Evolutionary conservation across 2,888 invertebrate species (phyloP), one percentile per base, ranked within the genome.

Genomic region (Apantesis nais): DNA sequence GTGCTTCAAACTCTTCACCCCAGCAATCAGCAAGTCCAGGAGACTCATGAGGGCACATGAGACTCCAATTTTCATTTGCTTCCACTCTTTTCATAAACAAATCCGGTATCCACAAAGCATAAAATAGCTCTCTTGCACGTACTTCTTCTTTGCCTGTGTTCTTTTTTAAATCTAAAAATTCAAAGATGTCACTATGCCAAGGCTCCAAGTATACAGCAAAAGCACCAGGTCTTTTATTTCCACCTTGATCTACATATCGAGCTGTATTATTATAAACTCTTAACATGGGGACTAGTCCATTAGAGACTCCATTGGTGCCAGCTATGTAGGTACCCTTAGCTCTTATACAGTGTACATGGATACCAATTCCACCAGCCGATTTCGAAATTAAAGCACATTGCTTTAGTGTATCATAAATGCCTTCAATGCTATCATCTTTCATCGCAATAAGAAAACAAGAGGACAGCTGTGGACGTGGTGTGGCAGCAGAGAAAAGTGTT

Each of bases 161-260:
- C 89, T 99, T 99, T 87, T 97, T 98, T 66, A 99, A 94, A 88
- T 99, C 98, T 67, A 99, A 93, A 92, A 99, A 99, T 74, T 99
- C 99, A 89, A 99, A 98, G 73, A 99, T 96, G 90, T 99, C 99
- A 0, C 98, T 97, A 93, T 99, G 99, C 99, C 99, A 99, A 0
- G 99, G 99, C 91, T 99, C 99, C 68, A 99, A 92, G 88, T 99
- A 99, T 74, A 99, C 97, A 25, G 99, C 99, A 94, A 99, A 99
- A 5, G 99, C 99, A 34, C 99, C 99, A 2, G 99, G 99, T 75
- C 99, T 95, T 96, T 99, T 99, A 87, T 99, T 99, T 65, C 99
- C 99, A 34, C 99, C 99, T 94, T 99, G 99, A 90, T 99, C 99
- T 0, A 99, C 99, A 93, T 99, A 99, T 73, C 98, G 96, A 0